phyloP scores from a whole-genome alignment of 2,888 invertebrate species.

The Xylophagus ater region DNA sequence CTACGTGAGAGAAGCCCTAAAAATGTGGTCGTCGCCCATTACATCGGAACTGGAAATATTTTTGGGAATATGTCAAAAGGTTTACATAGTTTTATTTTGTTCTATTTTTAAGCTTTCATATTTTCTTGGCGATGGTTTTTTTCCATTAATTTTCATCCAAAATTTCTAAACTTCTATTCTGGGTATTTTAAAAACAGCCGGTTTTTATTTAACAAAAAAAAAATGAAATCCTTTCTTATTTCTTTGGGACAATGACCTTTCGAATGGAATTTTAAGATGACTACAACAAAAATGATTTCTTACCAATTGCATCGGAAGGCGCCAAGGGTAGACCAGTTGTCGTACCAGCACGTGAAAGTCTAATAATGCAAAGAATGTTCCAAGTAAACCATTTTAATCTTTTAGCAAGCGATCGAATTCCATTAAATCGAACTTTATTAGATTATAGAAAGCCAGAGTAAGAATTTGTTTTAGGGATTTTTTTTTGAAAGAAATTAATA shows the following conservation, averaged over 20 bases:
- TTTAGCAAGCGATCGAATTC: slow-evolving; percentile 77
- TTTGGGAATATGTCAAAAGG: slow-evolving; percentile 72
- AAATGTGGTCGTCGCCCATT: slow-evolving; percentile 73
- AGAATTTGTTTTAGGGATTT: neutral
- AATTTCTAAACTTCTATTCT: no score
- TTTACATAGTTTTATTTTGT: no score
- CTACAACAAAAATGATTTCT: slow-evolving; percentile 62
- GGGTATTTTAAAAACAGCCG: no score
- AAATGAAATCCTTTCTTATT: slow-evolving; percentile 5
- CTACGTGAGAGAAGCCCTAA: slow-evolving; percentile 18
- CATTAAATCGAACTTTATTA: slow-evolving; percentile 70
- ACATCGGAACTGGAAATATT: slow-evolving; percentile 68
- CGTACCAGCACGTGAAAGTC: slow-evolving; percentile 60
- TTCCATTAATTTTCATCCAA: no score
- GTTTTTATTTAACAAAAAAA: no score
- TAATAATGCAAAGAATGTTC: slow-evolving; percentile 67
- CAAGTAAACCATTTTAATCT: slow-evolving; percentile 80
- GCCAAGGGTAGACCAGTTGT: slow-evolving; percentile 70
- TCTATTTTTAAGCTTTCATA: neutral
- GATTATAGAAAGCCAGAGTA: slow-evolving; percentile 75
- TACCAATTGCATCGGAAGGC: slow-evolving; percentile 63
- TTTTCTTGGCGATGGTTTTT: neutral
- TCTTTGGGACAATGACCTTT: slow-evolving; percentile 10
- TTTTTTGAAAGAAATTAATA: slow-evolving; percentile 14
- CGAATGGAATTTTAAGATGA: slow-evolving; percentile 29